A percentile compares a stretch with the other conserved stretches of the same genome.
Evolutionary conservation across 2,113 vertebrate species (phyloP).

Genomic region (Gorilla gorilla): DNA sequence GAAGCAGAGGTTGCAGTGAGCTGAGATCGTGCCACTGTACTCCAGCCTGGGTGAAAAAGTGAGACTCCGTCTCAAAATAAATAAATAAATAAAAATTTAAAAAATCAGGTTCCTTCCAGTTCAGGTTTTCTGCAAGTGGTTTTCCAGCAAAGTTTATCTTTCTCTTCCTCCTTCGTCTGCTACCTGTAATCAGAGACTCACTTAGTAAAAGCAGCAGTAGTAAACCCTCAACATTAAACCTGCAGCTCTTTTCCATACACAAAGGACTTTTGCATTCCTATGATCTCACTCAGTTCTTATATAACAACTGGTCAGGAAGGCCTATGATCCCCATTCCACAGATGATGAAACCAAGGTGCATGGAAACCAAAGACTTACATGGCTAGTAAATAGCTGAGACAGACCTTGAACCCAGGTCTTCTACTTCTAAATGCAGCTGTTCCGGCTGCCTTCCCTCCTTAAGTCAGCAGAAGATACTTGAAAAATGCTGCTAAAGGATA

Average conservation of each 20-base stretch:
- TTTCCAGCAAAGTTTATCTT: not conserved
- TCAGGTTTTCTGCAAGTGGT: not conserved
- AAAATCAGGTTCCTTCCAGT: not conserved
- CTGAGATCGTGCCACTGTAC: no score
- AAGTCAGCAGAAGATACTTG: not conserved
- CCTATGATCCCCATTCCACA: not conserved
- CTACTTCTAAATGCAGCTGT: not conserved
- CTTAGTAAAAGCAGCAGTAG: not conserved
- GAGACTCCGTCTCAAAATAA: no score
- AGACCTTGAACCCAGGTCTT: not conserved
- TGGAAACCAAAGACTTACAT: not conserved
- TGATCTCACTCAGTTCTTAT: not conserved
- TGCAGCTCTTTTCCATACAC: not conserved
- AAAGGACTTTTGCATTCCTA: not conserved
- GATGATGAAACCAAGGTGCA: not conserved
- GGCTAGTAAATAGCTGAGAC: not conserved
- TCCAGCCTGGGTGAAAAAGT: no score
- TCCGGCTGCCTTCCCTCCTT: not conserved
- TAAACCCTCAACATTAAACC: not conserved
- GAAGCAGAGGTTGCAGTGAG: no score
- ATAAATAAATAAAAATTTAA: not conserved
- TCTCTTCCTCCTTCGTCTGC: not conserved
- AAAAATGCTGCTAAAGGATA: not conserved
- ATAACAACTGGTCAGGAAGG: not conserved
- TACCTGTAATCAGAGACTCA: not conserved